Percentiles rank a stretch among this genome's conserved stretches.
Conservation (phyloP, 2,797 vertebrate species). For the Manis crassicaudata region DNA sequence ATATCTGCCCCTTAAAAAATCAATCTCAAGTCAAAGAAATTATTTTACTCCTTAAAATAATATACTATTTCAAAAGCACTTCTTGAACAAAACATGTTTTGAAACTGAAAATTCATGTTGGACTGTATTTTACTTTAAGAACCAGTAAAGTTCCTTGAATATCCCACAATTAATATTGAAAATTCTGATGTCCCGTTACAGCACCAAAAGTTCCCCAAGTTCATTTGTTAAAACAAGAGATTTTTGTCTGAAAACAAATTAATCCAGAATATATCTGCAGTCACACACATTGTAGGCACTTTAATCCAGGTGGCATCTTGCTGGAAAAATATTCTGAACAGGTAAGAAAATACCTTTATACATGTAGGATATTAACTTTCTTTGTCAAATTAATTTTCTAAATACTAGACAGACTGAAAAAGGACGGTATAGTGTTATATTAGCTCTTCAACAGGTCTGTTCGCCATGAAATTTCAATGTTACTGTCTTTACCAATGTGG, state of each 20-base stretch:
- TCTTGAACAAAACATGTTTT: conserved; percentile 2
- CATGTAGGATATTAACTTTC: neutral
- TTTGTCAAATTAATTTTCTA: conserved; percentile 54
- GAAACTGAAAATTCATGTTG: conserved; percentile 24
- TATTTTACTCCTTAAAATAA: neutral
- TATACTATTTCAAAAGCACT: neutral
- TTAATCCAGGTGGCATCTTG: neutral
- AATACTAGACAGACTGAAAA: conserved; percentile 18
- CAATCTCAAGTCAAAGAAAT: conserved; percentile 37
- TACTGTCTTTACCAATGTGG: conserved; percentile 24
- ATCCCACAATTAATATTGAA: neutral
- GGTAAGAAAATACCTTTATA: neutral
- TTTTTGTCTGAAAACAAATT: neutral
- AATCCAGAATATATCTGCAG: neutral
- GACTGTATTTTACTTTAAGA: neutral
- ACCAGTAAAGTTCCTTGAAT: neutral
- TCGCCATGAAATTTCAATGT: conserved; percentile 39
- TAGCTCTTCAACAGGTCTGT: conserved; percentile 11
- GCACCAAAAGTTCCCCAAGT: conserved; percentile 46
- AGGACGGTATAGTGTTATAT: conserved; percentile 28
- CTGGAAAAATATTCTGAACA: neutral
- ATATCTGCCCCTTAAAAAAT: conserved; percentile 40
- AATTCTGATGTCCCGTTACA: neutral
- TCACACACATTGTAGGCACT: neutral
- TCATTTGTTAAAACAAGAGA: conserved; percentile 39